These are phyloP conservation scores for Denticeps clupeoides DNA, from an alignment of 2,797 vertebrate species.

Conservation along the genomic window DNA sequence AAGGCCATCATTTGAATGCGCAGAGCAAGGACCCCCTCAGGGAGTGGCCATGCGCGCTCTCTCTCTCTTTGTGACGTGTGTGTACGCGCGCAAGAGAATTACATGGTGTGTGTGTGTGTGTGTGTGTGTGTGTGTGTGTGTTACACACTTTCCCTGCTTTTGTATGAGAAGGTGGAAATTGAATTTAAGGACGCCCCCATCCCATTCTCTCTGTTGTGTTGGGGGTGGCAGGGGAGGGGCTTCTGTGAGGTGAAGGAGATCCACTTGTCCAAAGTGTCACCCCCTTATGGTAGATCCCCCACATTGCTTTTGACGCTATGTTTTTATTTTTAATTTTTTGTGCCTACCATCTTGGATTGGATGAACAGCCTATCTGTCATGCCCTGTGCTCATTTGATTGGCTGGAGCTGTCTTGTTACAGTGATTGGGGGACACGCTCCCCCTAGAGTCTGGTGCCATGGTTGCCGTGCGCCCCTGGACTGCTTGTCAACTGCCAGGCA, in stretches of 20 bases:
- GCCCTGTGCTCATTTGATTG: slow-evolving; percentile 16
- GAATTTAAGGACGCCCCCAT: not conserved
- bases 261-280: too few species aligned
- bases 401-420: slow-evolving; percentile 16
- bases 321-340: slow-evolving; percentile 10
- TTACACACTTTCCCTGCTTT: slow-evolving; percentile 30
- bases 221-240: too few species aligned
- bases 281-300: too few species aligned
- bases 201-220: slow-evolving; percentile 4
- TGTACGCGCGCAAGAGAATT: slow-evolving; percentile 10
- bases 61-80: too few species aligned
- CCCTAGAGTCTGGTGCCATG: slow-evolving; percentile 11
- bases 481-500: slow-evolving; percentile 23
- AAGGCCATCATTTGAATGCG: too few species aligned
- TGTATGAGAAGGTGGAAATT: slow-evolving; percentile 9
- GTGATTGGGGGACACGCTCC: slow-evolving; percentile 8
- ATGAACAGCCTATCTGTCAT: slow-evolving; percentile 2
- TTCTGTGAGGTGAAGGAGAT: too few species aligned
- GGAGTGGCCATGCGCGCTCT: too few species aligned
- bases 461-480: slow-evolving; percentile 11
- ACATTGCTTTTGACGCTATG: slow-evolving; percentile 21
- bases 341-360: not conserved
- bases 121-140: too few species aligned
- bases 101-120: too few species aligned
- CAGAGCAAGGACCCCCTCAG: too few species aligned